Evolutionary conservation across 1,140 invertebrate genomes (phyloP), one percentile per base, ranked within the genome.

Genomic region (Drosophila littoralis): DNA sequence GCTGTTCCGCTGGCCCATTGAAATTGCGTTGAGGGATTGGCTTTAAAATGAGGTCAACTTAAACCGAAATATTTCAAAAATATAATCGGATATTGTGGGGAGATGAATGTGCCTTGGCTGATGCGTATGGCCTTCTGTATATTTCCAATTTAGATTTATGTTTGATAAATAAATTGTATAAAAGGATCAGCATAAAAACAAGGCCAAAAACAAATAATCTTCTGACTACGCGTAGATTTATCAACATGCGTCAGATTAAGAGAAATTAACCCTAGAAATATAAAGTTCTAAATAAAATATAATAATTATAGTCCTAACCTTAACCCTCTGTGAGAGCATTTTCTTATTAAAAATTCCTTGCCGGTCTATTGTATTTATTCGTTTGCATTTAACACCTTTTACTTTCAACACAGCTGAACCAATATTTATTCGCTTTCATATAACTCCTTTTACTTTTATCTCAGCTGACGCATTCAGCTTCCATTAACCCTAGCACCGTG

Each of bases 361-460:
- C 22, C 4, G 1, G 22, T 22, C 22, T 22, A 22, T 22, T 22
- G 22, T 22, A 22, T 2, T 22, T 22, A 17, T 22, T 22, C 22
- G 22, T 2, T 22, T 22, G 22, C 22, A 28, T 28, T 5, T 28
- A 28, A 28, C 22, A 5, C 22, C 22, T 28, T 28, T 28, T 28
- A 28, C 22, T 28, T 28, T 28, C 22, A 28, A 28, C 4, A 5
- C 22, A 28, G 22, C 22, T 28, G 22, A 28, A 28, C 4, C 22
- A 28, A 5, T 28, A 5, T 5, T 3, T 28, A 4, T 46, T 22
- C 12, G 36, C 36, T 55, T 40, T 40, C 10, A 28, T 15, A 1
- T 35, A 52, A 52, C 12, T 13, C 8, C 46, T 69, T 51, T 70
- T 33, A 22, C 67, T 70, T 63, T 63, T 17, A 46, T 57, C 17